Conservation (phyloP, 2,113 vertebrate genomes). For the Oreochromis aureus region DNA sequence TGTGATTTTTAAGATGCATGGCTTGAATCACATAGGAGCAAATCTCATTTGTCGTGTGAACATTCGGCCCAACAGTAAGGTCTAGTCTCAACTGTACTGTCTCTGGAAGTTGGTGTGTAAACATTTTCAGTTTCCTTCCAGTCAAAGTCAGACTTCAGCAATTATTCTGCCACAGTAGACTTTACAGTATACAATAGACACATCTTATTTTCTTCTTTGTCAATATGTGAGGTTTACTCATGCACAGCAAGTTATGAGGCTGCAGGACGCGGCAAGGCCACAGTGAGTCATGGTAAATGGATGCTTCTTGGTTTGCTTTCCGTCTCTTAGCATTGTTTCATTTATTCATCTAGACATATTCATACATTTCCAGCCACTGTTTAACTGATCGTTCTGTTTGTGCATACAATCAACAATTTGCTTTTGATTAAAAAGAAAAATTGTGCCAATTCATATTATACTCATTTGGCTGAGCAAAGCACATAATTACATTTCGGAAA, state of each 20-base stretch:
- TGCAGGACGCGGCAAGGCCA: neutral
- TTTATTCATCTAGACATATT: neutral
- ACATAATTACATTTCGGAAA: slow-evolving; percentile 18
- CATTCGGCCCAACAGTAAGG: neutral
- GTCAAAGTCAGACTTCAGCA: neutral
- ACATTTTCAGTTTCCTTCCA: neutral
- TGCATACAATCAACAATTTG: neutral
- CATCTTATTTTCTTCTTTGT: neutral
- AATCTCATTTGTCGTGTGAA: neutral
- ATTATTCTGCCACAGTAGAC: neutral
- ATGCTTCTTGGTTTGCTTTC: neutral
- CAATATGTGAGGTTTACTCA: neutral
- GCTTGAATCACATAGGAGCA: neutral
- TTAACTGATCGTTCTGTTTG: neutral
- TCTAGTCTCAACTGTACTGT: neutral
- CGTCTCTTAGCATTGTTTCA: neutral
- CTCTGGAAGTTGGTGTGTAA: neutral
- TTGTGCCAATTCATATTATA: neutral
- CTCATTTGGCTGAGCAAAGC: neutral
- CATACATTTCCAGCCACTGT: neutral
- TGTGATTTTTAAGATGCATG: neutral
- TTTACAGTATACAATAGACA: neutral
- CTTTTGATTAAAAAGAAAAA: slow-evolving; percentile 4
- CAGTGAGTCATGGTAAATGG: neutral
- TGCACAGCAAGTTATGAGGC: slow-evolving; percentile 5